Conservation (phyloP, 2,113 vertebrate species). For the Sinosuthora webbiana region DNA sequence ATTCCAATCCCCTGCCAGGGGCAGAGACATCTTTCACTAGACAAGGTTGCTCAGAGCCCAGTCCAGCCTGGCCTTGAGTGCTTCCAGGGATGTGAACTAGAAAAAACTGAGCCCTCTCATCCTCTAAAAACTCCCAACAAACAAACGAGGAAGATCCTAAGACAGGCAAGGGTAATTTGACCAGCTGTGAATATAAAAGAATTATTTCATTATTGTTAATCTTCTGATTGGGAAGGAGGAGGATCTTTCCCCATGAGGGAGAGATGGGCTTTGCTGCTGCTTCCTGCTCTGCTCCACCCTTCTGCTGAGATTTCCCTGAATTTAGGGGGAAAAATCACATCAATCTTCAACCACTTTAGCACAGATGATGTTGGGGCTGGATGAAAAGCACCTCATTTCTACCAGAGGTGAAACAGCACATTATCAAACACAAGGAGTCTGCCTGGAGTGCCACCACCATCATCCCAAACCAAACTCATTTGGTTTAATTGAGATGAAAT, state of each 20-base stretch:
- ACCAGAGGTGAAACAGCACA: background rate
- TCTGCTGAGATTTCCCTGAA: background rate
- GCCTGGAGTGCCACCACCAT: rapidly evolving
- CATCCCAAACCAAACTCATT: background rate
- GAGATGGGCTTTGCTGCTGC: rapidly evolving
- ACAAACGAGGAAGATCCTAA: background rate
- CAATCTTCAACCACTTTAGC: background rate
- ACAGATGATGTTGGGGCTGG: background rate
- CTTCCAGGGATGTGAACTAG: background rate
- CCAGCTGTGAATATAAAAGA: background rate
- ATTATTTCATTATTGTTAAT: background rate
- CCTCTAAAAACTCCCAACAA: background rate
- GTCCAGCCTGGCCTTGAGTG: background rate
- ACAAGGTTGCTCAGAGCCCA: background rate
- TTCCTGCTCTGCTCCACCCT: background rate
- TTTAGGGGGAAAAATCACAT: background rate
- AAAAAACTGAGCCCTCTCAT: background rate
- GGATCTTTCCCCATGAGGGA: background rate
- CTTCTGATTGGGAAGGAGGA: background rate
- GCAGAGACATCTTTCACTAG: background rate
- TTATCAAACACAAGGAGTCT: background rate
- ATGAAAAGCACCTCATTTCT: background rate
- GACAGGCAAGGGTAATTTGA: background rate
- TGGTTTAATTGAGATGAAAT: background rate
- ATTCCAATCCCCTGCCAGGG: background rate